Percentiles rank a stretch among this genome's conserved stretches.
These are phyloP conservation scores for Agonopterix heracliana DNA, from an alignment of 2,888 invertebrate genomes.

Conservation along the genomic window DNA sequence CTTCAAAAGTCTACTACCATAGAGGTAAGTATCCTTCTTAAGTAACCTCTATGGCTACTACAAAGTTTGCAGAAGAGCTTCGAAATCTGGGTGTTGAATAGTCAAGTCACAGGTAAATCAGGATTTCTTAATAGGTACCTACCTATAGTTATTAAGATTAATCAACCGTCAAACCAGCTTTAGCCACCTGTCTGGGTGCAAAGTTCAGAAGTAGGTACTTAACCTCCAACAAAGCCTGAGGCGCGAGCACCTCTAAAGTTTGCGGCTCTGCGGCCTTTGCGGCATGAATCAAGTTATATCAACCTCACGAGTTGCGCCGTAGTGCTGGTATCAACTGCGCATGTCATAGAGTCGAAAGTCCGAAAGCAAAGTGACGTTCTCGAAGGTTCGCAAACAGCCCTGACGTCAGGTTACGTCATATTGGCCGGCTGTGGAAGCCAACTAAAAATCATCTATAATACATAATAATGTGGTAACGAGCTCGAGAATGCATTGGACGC, in stretches of 20 bases:
- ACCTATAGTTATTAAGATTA: too few species aligned
- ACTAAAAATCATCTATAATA: slow-evolving; percentile 1
- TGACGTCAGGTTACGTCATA: slow-evolving; percentile 41
- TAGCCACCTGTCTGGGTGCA: too few species aligned
- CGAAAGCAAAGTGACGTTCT: slow-evolving; percentile 26
- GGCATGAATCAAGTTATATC: slow-evolving; percentile 5
- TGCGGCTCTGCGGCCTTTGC: not conserved
- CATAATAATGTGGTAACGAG: slow-evolving; percentile 5
- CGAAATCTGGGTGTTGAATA: too few species aligned
- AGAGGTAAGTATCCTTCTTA: too few species aligned
- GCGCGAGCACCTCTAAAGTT: not conserved
- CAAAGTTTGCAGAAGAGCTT: too few species aligned
- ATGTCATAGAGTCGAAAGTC: slow-evolving; percentile 21
- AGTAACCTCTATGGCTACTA: too few species aligned
- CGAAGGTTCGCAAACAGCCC: slow-evolving; percentile 43
- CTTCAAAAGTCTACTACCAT: too few species aligned
- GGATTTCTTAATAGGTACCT: too few species aligned
- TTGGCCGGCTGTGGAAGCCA: slow-evolving; percentile 19
- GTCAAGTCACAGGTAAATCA: too few species aligned
- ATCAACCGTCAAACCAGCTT: too few species aligned
- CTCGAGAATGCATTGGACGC: not conserved
- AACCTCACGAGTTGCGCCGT: slow-evolving; percentile 23
- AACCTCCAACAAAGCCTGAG: too few species aligned
- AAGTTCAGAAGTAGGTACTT: too few species aligned
- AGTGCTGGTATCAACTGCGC: slow-evolving; percentile 18